Base-by-base conservation (phyloP, 2,888 invertebrate genomes). In the Trachelus stipa region DNA sequence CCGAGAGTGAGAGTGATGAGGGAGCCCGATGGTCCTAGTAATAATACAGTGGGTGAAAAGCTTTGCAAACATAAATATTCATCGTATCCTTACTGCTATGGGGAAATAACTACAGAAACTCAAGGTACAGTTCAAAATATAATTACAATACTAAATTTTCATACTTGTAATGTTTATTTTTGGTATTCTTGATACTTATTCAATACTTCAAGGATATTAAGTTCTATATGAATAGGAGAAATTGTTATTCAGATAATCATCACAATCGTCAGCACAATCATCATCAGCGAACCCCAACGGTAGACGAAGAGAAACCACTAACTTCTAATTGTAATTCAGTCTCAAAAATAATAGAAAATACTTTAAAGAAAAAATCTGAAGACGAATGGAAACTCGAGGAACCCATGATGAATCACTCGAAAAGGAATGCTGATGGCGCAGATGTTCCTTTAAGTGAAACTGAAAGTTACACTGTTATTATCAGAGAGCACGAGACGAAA, bases 11-110 rank as follows among this genome's bases (percentile, higher is more conserved):
- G 95, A 79, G 96, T 97, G 0, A 93, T 96, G 91, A 94, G 96
- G 80, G 96, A 96, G 87, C 94, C 93, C 12, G 93, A 93, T 1
- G 92, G 91, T 0, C 92, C 92, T 0, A 93, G 93, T 9, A 91
- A 92, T 91, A 92, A 92, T 90, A 79, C 92, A 88, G 83, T 93
- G 79, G 89, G 92, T 83, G 88, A 95, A 80, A 96, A 96, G 83
- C 94, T 96, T 33, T 97, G 97, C 90, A 97, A 97, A 91, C 96
- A 97, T 85, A 97, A 96, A 88, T 97, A 97, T 88, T 96, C 96
- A n/a, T 96, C 96, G 69, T 97, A 96, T 90, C 96, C 97, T 0
- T 97, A 97, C 89, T 97, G 97, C 87, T 97, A 97, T 83, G 96
- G 96, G 84, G 97, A 97, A 90, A 97, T 97, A 69, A 95, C 95